Evolutionary conservation across 2,113 vertebrate species (phyloP), one percentile per base, ranked within the genome.

Genomic region (Myodes glareolus): DNA sequence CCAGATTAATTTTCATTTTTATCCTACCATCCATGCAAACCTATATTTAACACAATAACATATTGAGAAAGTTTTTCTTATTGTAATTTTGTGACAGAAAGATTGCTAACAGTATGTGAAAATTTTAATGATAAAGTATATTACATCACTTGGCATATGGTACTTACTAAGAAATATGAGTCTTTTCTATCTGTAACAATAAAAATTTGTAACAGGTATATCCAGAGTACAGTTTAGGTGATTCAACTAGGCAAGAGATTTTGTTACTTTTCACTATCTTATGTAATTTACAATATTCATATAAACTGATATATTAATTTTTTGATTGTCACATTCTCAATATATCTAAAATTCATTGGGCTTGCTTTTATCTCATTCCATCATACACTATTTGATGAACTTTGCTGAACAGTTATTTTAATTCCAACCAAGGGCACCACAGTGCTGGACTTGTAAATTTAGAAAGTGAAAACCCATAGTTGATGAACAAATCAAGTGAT

Each of bases 71-170:
- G 25, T 1, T 73, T 94, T 87, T 88, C 10, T 92, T 68, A 45
- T 67, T 68, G 25, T 82, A 75, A 81, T 36, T 92, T 88, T 94
- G 10, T 94, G 36, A 92, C 2, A 72, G 70, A 94, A 70, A 86
- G 6, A 92, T 77, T 95, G 61, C 7, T 61, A 13, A 81, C 36
- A 77, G 47, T 91, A 75, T 9, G 84, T 94, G 8, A 50, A 77
- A 81, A 78, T 65, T 94, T 90, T 84, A 93, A 73, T 92, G 14
- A 90, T 45, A 87, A 76, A 67, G 1, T 70, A 65, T 78, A 84
- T 88, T 23, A 80, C 73, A 21, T 88, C 47, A 84, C 17, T 90
- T 63, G n/a, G 13, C 23, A 84, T 13, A 61, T 65, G 8, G 1
- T 58, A 8, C 3, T 94, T 92, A 85, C 42, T 94, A 72, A 84